A percentile compares a stretch with the other conserved stretches of the same genome.
These are phyloP conservation scores for Zaprionus capensis DNA, from an alignment of 1,140 invertebrate species.

Conservation along the genomic window DNA sequence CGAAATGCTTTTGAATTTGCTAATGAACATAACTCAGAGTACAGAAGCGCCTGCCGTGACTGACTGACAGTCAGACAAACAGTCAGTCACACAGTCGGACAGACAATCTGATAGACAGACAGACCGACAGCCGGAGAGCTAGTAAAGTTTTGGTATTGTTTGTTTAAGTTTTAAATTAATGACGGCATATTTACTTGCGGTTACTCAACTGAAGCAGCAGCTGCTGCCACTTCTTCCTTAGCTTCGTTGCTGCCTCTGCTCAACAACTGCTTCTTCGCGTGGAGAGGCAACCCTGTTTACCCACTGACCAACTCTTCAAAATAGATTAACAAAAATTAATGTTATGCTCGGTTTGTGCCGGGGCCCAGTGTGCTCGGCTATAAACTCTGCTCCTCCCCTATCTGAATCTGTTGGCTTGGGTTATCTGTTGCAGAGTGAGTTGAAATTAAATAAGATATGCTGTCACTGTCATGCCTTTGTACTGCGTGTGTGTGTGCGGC, in stretches of 20 bases:
- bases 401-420: slow-evolving; percentile 11
- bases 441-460: slow-evolving; percentile 81
- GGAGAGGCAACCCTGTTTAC: slow-evolving; percentile 32
- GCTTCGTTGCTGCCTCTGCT: background rate
- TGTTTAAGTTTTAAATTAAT: slow-evolving; percentile 80
- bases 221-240: background rate
- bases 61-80: slow-evolving; percentile 30
- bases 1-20: slow-evolving; percentile 66
- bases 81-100: slow-evolving; percentile 15
- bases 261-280: background rate
- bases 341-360: slow-evolving; percentile 59
- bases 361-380: slow-evolving; percentile 15
- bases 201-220: slow-evolving; percentile 46
- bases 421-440: slow-evolving; percentile 43
- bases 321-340: slow-evolving; percentile 83
- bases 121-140: slow-evolving; percentile 10
- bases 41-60: slow-evolving; percentile 26
- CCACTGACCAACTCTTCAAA: slow-evolving; percentile 67
- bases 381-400: slow-evolving; percentile 31
- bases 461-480: slow-evolving; percentile 63
- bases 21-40: slow-evolving; percentile 81
- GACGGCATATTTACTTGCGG: slow-evolving; percentile 79
- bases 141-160: slow-evolving; percentile 62
- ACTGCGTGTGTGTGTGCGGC: slow-evolving; percentile 11
- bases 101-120: background rate